Base-by-base conservation (phyloP, 2,888 invertebrate genomes). In the Scaptomyza parva region DNA sequence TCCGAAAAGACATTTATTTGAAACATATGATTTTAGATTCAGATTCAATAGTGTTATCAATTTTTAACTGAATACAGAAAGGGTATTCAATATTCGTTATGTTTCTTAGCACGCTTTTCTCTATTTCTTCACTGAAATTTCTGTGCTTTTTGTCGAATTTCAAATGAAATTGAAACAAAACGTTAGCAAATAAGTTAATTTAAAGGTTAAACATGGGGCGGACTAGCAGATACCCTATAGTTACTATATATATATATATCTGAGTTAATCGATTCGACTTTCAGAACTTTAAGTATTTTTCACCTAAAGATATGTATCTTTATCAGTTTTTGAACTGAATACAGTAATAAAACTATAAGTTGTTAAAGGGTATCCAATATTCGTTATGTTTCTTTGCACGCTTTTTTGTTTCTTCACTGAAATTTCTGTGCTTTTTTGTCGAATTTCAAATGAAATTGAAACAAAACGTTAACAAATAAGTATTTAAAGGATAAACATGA, bases 91-190 rank as follows among this genome's bases (percentile, higher is more conserved):
- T 18, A 12, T 30, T 28, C 28, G 45, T 8, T 17, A 1, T 30
- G 28, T n/a, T 12, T 17, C 9, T 12, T 2, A 6, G 0, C 35
- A 12, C 1, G 8, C 11, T 9, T 45, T n/a, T 33, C 11, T 37
- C 8, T 11, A 12, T 26, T 28, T 22, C 5, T 35, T 33, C 63
- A 53, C 52, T 57, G 70, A n/a, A n/a, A 60, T 60, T 63, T 64
- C 50, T 54, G 47, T 24, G 50, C 51, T 52, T 51, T 52, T 51
- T 52, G 39, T 28, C 33, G 52, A 66, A 51, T 58, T 30, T 22
- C 30, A 17, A 37, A 53, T 30, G 22, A 76, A 76, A 67, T 54
- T 58, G 54, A 62, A 74, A 75, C 50, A 60, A 43, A 59, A 55
- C 59, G 52, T 41, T 22, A 53, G 35, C 54, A 63, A 37, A 43